A percentile compares a stretch with the other conserved stretches of the same genome.
These are phyloP conservation scores for Drosophila tsacasi DNA, from an alignment of 1,140 invertebrate species.

Conservation along the genomic window DNA sequence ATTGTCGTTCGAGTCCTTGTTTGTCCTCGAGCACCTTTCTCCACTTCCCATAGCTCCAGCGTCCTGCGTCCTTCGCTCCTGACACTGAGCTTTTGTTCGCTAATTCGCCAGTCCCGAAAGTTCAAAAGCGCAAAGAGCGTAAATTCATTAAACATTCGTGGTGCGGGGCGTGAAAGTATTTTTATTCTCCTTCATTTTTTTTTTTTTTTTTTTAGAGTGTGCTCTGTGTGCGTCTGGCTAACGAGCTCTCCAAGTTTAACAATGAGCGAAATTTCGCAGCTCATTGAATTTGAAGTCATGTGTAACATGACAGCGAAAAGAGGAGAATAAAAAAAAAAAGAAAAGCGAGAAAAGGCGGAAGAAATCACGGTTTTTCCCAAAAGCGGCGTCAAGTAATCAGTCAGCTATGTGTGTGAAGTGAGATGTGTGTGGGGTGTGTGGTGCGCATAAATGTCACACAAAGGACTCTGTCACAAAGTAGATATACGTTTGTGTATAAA, in stretches of 20 bases:
- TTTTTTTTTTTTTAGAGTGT: slow-evolving; percentile 20
- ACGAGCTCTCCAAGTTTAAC: slow-evolving; percentile 79
- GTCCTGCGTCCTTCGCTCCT: slow-evolving; percentile 17
- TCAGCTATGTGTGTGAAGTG: slow-evolving; percentile 15
- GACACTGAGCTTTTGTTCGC: slow-evolving; percentile 23
- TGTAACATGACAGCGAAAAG: slow-evolving; percentile 55
- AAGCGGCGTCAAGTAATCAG: slow-evolving; percentile 38
- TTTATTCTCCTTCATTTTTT: slow-evolving; percentile 34
- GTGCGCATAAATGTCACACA: slow-evolving; percentile 43
- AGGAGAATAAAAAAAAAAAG: neutral
- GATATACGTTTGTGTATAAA: slow-evolving; percentile 19
- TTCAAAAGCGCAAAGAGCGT: slow-evolving; percentile 77
- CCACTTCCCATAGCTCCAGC: neutral
- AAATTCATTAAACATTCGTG: slow-evolving; percentile 75
- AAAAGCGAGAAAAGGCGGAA: slow-evolving; percentile 21
- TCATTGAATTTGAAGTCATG: slow-evolving; percentile 84
- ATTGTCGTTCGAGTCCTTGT: slow-evolving; percentile 24
- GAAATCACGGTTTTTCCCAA: slow-evolving; percentile 38
- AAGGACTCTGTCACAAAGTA: slow-evolving; percentile 36
- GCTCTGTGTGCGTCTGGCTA: slow-evolving; percentile 53
- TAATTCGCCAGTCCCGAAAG: slow-evolving; percentile 41
- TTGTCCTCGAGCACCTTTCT: slow-evolving; percentile 16
- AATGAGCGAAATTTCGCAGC: slow-evolving; percentile 81
- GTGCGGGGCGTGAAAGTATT: slow-evolving; percentile 70
- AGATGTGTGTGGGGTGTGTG: neutral